Evolutionary conservation across 2,888 invertebrate genomes (phyloP).

Genomic region (Drosophila neotestacea): DNA sequence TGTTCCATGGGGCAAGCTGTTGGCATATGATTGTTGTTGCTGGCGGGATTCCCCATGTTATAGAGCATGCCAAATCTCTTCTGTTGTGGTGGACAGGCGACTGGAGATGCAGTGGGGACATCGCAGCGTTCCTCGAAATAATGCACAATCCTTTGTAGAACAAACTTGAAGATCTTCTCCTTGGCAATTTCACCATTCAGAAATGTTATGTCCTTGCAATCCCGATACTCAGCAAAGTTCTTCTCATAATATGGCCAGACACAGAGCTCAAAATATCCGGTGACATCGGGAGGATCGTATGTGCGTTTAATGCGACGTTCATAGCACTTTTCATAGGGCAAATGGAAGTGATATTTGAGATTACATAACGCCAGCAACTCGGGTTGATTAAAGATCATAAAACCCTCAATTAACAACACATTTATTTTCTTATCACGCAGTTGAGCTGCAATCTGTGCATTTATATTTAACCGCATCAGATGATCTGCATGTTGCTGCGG

Average conservation of each 20-base stretch:
- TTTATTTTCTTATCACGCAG: conserved; percentile 83
- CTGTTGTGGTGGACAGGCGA: conserved; percentile 78
- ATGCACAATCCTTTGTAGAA: conserved; percentile 78
- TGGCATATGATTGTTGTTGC: conserved; percentile 56
- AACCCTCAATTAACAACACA: conserved; percentile 91
- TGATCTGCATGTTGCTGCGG: conserved; percentile 50
- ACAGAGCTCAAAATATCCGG: conserved; percentile 94
- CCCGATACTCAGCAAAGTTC: conserved; percentile 86
- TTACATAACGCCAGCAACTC: conserved; percentile 89
- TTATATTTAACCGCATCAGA: conserved; percentile 66
- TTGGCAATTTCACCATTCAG: conserved; percentile 84
- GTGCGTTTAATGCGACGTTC: conserved; percentile 87
- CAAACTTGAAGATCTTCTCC: conserved; percentile 83
- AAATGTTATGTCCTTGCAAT: conserved; percentile 82
- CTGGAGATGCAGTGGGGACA: conserved; percentile 50
- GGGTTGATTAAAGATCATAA: conserved; percentile 90
- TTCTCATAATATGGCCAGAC: conserved; percentile 95
- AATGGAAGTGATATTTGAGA: conserved; percentile 90
- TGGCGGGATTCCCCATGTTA: conserved; percentile 38
- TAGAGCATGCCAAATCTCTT: conserved; percentile 69
- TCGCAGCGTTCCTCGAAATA: conserved; percentile 82
- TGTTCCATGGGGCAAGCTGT: conserved; percentile 83
- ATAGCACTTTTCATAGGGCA: conserved; percentile 89
- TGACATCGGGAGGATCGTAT: conserved; percentile 95
- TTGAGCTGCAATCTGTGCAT: conserved; percentile 72